These are phyloP conservation scores for Acrossocheilus wenchowensis DNA, from an alignment of 2,797 vertebrate species.

Conservation along the genomic window DNA sequence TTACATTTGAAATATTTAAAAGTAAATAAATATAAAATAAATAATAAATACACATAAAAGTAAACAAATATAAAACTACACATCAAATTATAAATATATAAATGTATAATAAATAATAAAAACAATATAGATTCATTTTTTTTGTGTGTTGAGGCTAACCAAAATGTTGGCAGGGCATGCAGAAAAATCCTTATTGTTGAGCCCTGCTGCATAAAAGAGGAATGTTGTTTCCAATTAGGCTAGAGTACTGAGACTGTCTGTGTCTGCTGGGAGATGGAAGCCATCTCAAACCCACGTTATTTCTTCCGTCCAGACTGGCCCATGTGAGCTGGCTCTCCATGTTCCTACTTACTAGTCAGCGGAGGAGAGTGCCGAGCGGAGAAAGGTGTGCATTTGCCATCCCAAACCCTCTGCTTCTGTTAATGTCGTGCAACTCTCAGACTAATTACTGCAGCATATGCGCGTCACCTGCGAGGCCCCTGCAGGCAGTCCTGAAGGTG, in stretches of 20 bases:
- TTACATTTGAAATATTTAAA: background rate
- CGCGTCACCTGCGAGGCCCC: conserved; percentile 63
- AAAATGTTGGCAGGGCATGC: background rate
- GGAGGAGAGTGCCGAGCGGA: conserved; percentile 40
- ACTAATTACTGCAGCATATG: conserved; percentile 78
- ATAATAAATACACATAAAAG: background rate
- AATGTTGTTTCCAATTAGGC: conserved; percentile 57
- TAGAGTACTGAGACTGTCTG: conserved; percentile 22
- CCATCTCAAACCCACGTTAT: conserved; percentile 22
- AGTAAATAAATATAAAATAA: background rate
- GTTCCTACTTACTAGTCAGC: conserved; percentile 36
- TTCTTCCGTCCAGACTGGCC: background rate
- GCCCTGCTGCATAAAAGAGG: conserved; percentile 32
- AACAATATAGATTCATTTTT: background rate
- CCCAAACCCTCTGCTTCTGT: conserved; percentile 56
- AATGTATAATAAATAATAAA: background rate
- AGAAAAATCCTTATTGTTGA: background rate
- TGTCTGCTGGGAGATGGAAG: conserved; percentile 40
- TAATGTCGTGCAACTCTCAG: conserved; percentile 64
- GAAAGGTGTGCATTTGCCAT: conserved; percentile 48
- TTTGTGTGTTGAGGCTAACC: background rate
- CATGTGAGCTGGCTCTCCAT: conserved; percentile 11
- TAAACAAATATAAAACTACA: background rate
- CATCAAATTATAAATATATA: background rate
- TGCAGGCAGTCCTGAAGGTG: conserved; percentile 59